Conservation (phyloP, 2,888 invertebrate species). For the Ichneumoninae sp. region DNA sequence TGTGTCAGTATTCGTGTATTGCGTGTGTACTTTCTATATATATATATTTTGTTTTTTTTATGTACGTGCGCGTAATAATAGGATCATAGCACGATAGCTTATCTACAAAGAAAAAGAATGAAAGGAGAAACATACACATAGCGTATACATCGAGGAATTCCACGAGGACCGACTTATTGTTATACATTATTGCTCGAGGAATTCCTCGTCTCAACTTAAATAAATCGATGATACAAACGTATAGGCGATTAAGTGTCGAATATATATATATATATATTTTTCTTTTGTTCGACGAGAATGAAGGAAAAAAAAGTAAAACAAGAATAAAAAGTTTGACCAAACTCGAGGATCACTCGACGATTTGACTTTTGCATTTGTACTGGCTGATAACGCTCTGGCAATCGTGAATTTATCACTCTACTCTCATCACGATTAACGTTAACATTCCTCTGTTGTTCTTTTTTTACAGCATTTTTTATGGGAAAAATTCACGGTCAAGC, state of each 20-base stretch:
- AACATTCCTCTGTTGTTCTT: not conserved
- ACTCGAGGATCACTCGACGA: constrained; percentile 58
- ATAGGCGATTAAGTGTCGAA: constrained; percentile 49
- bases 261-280: constrained; percentile 31
- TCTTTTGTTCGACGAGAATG: constrained; percentile 40
- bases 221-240: constrained; percentile 48
- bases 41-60: constrained; percentile 44
- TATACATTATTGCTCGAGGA: constrained; percentile 49
- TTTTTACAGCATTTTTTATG: not conserved
- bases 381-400: constrained; percentile 54
- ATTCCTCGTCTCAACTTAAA: constrained; percentile 51
- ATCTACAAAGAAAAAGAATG: constrained; percentile 75
- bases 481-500: constrained; percentile 38
- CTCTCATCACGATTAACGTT: constrained; percentile 3
- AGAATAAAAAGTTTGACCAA: constrained; percentile 48
- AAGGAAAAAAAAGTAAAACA: constrained; percentile 40
- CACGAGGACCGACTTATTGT: constrained; percentile 43
- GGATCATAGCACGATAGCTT: constrained; percentile 73
- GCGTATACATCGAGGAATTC: constrained; percentile 58
- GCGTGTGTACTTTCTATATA: constrained; percentile 13
- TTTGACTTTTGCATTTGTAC: constrained; percentile 65
- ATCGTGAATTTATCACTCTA: constrained; percentile 29
- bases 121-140: constrained; percentile 66
- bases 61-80: constrained; percentile 69
- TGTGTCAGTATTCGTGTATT: constrained; percentile 54